Base-by-base conservation (phyloP, 2,797 vertebrate genomes). In the Muraenolepis orangiensis region DNA sequence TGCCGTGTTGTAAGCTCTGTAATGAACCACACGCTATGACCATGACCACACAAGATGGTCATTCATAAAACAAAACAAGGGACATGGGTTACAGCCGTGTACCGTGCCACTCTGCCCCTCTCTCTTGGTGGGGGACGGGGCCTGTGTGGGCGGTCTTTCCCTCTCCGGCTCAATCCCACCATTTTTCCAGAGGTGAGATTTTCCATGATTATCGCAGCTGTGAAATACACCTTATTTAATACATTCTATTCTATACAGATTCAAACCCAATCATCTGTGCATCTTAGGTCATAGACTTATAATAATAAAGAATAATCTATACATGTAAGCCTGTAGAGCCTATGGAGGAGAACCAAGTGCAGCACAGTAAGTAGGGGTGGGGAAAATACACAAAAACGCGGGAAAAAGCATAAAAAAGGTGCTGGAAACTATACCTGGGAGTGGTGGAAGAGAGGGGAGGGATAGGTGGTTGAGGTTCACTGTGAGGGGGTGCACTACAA, bases 381-480 rank as follows among this genome's bases (percentile, higher is more conserved):
- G 28, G 66, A 12, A 28, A 66, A 57, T 4, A 12, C 51, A n/a
- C 5, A 12, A 38, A 38, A 38, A 38, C 6, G 36, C 1, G 8
- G 36, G 36, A 46, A 75, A 83, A 78, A 77, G 16, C 80, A 87
- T 81, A 4, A 46, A 82, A 76, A 81, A 77, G 74, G 80, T 86
- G 89, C 71, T 4, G 29, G 81, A 76, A 81, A 88, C 86, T 86
- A 87, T 91, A 91, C 91, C 90, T 91, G 85, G 85, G 86, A 84
- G 88, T 89, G 90, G 82, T 28, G 79, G 88, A 89, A 85, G 88
- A 81, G 83, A 87, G 71, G 83, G 88, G 75, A 73, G 87, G 86
- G 88, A 85, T 78, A 87, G 87, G 87, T 84, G 87, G 87, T 84
- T 87, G 78, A 75, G 84, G 83, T 83, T 64, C 57, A 86, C 77